Conservation (phyloP, 2,888 invertebrate species). For the Temnothorax ravouxi region DNA sequence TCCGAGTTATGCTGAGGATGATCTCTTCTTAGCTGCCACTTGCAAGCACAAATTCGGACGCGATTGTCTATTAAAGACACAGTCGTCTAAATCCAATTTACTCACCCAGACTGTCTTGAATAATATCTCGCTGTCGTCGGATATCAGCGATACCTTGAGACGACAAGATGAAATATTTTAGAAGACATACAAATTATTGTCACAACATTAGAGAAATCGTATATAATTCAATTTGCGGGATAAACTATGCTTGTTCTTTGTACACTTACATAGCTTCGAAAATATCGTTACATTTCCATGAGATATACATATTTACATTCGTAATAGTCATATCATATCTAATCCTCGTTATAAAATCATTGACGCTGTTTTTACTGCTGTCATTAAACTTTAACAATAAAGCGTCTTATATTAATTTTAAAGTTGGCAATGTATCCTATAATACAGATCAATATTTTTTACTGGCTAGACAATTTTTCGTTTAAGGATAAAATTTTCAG, state of each 20-base stretch:
- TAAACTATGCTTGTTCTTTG: not conserved
- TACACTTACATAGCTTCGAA: not conserved
- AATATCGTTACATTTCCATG: not conserved
- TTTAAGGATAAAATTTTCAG: not conserved
- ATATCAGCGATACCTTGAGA: constrained; percentile 8
- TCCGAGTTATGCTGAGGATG: not conserved
- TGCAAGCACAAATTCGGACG: constrained; percentile 17
- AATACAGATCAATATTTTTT: constrained; percentile 14
- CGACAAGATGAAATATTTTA: constrained; percentile 27
- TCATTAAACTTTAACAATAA: not conserved
- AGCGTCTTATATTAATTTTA: not conserved
- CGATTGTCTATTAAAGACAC: constrained; percentile 60
- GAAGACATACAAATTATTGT: constrained; percentile 13
- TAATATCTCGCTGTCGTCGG: constrained; percentile 34
- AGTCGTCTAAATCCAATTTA: constrained; percentile 46
- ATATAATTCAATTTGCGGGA: not conserved
- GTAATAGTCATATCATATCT: not conserved
- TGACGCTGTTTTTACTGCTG: not conserved
- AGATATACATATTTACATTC: not conserved
- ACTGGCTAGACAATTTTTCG: constrained; percentile 12
- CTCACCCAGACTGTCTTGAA: constrained; percentile 14
- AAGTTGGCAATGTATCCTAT: not conserved
- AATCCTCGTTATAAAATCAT: not conserved
- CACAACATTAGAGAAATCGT: not conserved
- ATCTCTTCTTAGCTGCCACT: not conserved